Conservation (phyloP, 2,797 vertebrate genomes). For the Bradypodion ventrale region DNA sequence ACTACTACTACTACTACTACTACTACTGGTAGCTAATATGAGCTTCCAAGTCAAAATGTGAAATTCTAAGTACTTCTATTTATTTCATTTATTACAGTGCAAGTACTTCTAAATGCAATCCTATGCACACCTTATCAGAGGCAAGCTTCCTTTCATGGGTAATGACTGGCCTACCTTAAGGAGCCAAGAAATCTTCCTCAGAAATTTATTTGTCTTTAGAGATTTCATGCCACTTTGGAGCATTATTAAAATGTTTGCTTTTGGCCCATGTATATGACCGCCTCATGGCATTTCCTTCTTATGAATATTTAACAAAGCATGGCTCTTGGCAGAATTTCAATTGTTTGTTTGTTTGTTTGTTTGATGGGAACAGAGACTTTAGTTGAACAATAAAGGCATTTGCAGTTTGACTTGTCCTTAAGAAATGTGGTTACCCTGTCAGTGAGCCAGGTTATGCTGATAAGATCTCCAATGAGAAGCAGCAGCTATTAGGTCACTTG, state of each 20-base stretch:
- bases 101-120: background rate
- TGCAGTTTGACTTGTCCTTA: slow-evolving; percentile 34
- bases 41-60: background rate
- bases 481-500: background rate
- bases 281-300: background rate
- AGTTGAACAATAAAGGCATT: slow-evolving; percentile 27
- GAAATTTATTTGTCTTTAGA: background rate
- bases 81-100: slow-evolving; percentile 2
- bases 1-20: no score
- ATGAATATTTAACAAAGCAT: slow-evolving; percentile 5
- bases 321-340: no score
- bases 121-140: background rate
- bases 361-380: slow-evolving; percentile 12
- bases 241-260: background rate
- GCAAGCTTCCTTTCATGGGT: background rate
- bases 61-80: slow-evolving; percentile 1
- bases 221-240: background rate
- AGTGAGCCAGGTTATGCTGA: slow-evolving; percentile 5
- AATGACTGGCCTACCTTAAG: background rate
- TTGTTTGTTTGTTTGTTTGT: no score
- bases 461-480: slow-evolving; percentile 40
- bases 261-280: background rate
- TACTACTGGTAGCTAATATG: background rate
- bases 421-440: slow-evolving; percentile 9
- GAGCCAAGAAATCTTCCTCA: background rate